Evolutionary conservation across 2,113 vertebrate genomes (phyloP).

Genomic region (Lates calcarifer): DNA sequence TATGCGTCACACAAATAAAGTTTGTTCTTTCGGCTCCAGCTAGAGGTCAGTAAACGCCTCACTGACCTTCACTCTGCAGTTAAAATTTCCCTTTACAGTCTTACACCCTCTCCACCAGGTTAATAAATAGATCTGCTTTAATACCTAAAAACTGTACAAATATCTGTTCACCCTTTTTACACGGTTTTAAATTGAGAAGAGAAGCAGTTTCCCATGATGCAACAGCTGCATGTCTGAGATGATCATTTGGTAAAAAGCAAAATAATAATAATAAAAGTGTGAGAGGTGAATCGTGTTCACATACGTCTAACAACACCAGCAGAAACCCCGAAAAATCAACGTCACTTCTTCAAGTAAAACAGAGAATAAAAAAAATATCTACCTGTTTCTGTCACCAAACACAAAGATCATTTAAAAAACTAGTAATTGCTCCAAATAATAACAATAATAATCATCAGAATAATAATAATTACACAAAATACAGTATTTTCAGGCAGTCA

Average conservation of each 20-base stretch:
- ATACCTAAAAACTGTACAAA: constrained; percentile 68
- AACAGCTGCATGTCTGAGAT: constrained; percentile 27
- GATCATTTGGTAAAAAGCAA: constrained; percentile 45
- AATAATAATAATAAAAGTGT: constrained; percentile 26
- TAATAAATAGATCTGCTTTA: constrained; percentile 70
- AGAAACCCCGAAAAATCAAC: constrained; percentile 47
- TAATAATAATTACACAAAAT: constrained; percentile 50
- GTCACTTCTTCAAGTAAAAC: constrained; percentile 72
- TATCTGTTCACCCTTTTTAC: constrained; percentile 23
- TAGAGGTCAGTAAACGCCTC: neutral
- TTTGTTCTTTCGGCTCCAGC: constrained; percentile 16
- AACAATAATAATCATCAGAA: constrained; percentile 44
- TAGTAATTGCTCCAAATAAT: constrained; percentile 17
- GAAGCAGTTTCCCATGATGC: constrained; percentile 11
- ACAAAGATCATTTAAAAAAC: constrained; percentile 44
- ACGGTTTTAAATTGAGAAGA: constrained; percentile 20
- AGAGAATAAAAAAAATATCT: constrained; percentile 47
- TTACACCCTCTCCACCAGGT: constrained; percentile 33
- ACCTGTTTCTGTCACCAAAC: constrained; percentile 48
- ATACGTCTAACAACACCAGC: constrained; percentile 28
- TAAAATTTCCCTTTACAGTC: neutral
- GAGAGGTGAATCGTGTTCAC: constrained; percentile 10
- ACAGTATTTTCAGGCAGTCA: constrained; percentile 37
- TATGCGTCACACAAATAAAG: neutral
- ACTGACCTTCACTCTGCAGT: neutral